Evolutionary conservation across 2,888 invertebrate genomes (phyloP), one percentile per base, ranked within the genome.

Genomic region (Ectemnius continuus): DNA sequence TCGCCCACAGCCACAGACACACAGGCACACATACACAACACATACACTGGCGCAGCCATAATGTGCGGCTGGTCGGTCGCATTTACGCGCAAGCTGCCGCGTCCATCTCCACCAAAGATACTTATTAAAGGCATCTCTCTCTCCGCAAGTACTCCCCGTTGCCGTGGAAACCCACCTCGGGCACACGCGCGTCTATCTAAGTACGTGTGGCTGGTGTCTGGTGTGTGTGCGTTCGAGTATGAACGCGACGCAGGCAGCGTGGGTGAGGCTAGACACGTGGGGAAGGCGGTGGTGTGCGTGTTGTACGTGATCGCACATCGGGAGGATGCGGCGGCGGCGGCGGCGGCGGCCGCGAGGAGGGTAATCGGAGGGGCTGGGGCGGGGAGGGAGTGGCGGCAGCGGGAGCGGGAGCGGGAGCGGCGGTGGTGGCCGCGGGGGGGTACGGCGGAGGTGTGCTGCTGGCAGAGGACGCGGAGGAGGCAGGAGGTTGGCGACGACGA

Each of bases 81-180:
- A 68, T 47, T 59, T 70, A 65, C 74, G 67, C 62, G 73, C 67
- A 75, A 75, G 70, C 81, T 58, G 61, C 75, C 75, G 75, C 75
- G 82, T 76, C 82, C 82, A 82, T 76, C 82, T 83, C 82, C 79
- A 77, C 77, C 81, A 83, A 87, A 87, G 88, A 88, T 89, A 88
- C 89, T 88, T 89, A 89, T 90, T 88, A 89, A 89, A 90, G 88
- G 86, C 87, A 87, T 89, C 88, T 87, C 83, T 85, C 86, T 36
- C 36, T 36, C 81, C 81, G 85, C 81, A 83, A 87, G 85, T 84
- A 84, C 82, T 81, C 80, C 82, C 86, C 63, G 90, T 90, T 90
- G 88, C 90, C 89, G 82, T 87, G 90, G 89, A 80, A 89, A 90
- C 90, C 86, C 76, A 80, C 79, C 80, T 78, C 80, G 78, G 75